These are phyloP conservation scores for Idaea aversata DNA, from an alignment of 2,888 invertebrate species.

Conservation along the genomic window DNA sequence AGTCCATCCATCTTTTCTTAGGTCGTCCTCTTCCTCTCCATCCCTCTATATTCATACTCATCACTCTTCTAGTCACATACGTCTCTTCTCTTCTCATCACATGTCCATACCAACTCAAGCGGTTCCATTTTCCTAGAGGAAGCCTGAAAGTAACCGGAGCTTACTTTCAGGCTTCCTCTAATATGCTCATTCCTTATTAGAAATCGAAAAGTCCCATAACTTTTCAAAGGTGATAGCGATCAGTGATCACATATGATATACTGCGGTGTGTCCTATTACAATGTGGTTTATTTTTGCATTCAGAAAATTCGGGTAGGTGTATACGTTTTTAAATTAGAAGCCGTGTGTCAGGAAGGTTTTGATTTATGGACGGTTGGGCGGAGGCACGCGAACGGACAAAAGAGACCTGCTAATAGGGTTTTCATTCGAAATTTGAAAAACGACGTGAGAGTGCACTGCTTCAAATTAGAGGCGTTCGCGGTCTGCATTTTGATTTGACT, in stretches of 20 bases:
- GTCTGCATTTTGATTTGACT: not conserved
- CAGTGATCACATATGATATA: conserved; percentile 14
- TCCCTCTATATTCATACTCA: no score
- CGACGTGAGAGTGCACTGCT: conserved; percentile 20
- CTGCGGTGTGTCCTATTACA: conserved; percentile 8
- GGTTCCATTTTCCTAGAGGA: no score
- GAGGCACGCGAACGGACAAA: conserved; percentile 28
- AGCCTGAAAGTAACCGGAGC: no score
- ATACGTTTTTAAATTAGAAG: conserved; percentile 30
- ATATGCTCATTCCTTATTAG: not conserved
- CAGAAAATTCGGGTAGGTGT: conserved; percentile 27
- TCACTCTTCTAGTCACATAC: no score
- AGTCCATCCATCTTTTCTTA: no score
- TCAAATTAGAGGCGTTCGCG: not conserved
- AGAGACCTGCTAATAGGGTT: conserved; percentile 31
- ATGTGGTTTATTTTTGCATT: conserved; percentile 17
- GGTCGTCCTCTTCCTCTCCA: no score
- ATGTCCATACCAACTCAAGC: no score
- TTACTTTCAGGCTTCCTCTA: no score
- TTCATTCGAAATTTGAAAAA: conserved; percentile 27
- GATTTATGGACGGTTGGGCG: conserved; percentile 28
- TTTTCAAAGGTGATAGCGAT: conserved; percentile 9
- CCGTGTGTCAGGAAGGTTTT: conserved; percentile 31
- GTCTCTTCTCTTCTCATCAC: no score
- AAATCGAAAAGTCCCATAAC: conserved; percentile 7